A percentile compares a stretch with the other conserved stretches of the same genome.
Conservation (phyloP, 1,140 invertebrate species). For the Planococcus citri region DNA sequence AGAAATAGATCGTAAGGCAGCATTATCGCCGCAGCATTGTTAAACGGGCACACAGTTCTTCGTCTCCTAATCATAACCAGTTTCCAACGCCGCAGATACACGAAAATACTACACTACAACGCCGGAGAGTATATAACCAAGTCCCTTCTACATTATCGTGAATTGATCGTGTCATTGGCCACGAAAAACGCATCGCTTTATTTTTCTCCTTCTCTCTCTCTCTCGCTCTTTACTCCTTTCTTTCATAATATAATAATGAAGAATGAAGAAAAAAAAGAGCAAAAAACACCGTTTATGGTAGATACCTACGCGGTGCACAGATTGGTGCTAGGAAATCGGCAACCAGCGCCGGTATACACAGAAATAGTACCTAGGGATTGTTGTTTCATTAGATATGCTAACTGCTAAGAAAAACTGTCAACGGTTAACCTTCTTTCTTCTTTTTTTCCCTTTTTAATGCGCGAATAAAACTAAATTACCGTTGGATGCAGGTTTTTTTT, state of each 20-base stretch:
- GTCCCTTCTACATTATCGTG: not conserved
- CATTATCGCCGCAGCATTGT: not conserved
- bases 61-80: constrained; percentile 2
- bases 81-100: not conserved
- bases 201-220: too few relatives aligned
- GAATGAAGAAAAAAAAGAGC: not conserved
- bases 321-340: constrained; percentile 5
- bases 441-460: not conserved
- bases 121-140: too few relatives aligned
- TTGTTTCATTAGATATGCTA: constrained; percentile 3
- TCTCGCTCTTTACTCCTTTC: too few relatives aligned
- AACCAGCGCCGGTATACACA: not conserved
- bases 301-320: too few relatives aligned
- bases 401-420: constrained; percentile 6
- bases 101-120: too few relatives aligned
- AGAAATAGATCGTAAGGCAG: not conserved
- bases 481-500: not conserved
- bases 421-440: constrained; percentile 1
- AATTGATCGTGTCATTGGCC: constrained; percentile 6
- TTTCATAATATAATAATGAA: not conserved
- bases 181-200: constrained; percentile 2
- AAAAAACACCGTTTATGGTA: not conserved
- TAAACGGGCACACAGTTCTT: not conserved
- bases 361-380: not conserved
- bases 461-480: not conserved